Conservation (phyloP, 2,113 vertebrate species). For the Holacanthus passer region DNA sequence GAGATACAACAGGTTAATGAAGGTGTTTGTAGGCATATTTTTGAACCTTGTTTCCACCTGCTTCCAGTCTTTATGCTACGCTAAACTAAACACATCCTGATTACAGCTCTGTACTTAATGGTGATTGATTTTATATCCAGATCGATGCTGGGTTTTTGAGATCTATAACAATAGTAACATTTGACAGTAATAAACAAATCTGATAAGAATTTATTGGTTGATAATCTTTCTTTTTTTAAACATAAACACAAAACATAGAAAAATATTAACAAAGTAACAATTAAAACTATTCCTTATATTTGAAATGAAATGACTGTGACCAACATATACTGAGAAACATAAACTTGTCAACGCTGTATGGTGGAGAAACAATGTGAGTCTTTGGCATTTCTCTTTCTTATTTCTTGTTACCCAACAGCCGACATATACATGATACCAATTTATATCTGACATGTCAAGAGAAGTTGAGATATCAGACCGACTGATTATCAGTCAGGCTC, state of each 20-base stretch:
- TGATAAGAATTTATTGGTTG: no score
- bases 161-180: background rate
- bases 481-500: background rate
- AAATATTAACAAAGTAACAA: no score
- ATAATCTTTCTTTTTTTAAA: no score
- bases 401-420: background rate
- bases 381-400: background rate
- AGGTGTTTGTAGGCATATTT: background rate
- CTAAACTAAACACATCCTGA: background rate
- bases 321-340: no score
- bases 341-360: no score
- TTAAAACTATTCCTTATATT: no score
- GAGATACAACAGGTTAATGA: background rate
- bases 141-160: no score
- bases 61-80: background rate
- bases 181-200: background rate
- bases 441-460: background rate
- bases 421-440: background rate
- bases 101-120: no score
- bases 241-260: no score
- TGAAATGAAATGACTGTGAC: no score
- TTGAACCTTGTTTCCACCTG: background rate
- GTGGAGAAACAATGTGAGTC: no score
- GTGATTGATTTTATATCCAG: no score
- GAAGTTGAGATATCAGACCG: background rate